Evolutionary conservation across 1,140 invertebrate species (phyloP), one percentile per base, ranked within the genome.

Genomic region (Drosophila takahashii): DNA sequence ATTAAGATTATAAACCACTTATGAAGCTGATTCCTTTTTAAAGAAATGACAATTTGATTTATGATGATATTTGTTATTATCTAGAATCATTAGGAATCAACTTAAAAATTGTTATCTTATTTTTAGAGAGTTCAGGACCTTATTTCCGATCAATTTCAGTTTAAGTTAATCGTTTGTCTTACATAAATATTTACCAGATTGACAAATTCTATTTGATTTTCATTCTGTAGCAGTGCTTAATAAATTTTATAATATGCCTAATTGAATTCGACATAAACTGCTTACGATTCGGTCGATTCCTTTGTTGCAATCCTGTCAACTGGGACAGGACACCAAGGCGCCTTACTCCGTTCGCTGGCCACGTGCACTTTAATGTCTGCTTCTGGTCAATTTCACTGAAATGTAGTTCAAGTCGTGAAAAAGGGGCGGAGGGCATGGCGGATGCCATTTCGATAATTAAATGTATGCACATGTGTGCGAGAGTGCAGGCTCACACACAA

Each of bases 401-500:
- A 83, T 83, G 71, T 84, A 79, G 76, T 75, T 70, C 57, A 84
- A 83, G 71, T 72, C 54, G 47, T 42, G 36, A 18, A 22, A 34
- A 66, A 32, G 44, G 64, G 57, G 34, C 37, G 60, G 44, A 26
- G 62, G 56, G 44, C 41, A 48, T 52, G 41, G 34, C 47, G 42
- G 52, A 67, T 81, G 83, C 83, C 81, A 86, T 86, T 86, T 86
- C 79, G 81, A 87, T 86, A 86, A 86, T 86, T 87, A 87, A 87
- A 87, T 87, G 79, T 73, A 59, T 83, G 83, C 75, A 83, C 57
- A 58, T 73, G 52, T 45, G 39, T 54, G 50, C 64, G 44, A 67
- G 42, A 54, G 51, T 32, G 51, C 60, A 34, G 54, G 36, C 27
- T 16, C 62, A 48, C 41, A 34, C 27, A 22, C 16, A 16, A 26